Base-by-base conservation (phyloP, 2,113 vertebrate species). In the Sterrhoptilus dennistouni region DNA sequence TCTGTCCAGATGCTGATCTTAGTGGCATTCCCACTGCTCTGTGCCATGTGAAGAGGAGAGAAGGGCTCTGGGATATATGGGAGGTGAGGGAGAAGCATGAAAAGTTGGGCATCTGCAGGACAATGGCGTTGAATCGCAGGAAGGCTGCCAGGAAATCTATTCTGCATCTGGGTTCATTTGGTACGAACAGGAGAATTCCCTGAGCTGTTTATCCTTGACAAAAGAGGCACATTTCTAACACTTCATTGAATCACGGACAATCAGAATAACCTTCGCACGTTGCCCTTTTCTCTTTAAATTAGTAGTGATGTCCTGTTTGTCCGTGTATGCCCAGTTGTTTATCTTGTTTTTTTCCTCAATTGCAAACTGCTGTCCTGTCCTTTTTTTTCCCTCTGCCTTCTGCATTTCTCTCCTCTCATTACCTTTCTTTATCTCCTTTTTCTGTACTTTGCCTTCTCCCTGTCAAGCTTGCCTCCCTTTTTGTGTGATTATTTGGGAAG, bases 201-300 rank as follows among this genome's bases (percentile, higher is more conserved):
- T 42, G 76, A 44, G 65, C 83, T 83, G 64, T 63, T 77, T 86
- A 72, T 92, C 93, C 89, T 93, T 94, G 69, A 94, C 44, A 71
- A 77, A 87, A 95, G 54, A 86, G 87, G 68, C 59, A 74, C 70
- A 24, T 92, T 95, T 96, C 89, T 96, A 95, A 87, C 74, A 84
- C 68, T 93, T 81, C 63, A 47, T 47, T 94, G 86, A 87, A 79
- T 89, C 69, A 54, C 61, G 72, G 79, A 92, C 94, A 89, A 61
- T 92, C 78, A 79, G 68, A 94, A 94, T 77, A 96, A 78, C 92
- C 93, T 97, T 93, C 22, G 40, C 79, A 85, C 13, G 0, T 75
- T 96, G 91, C 90, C 88, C 90, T 96, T 95, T 95, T 95, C 93
- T 96, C 68, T 92, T 91, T 79, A 77, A 88, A 95, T 95, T 93